Evolutionary conservation across 30 jellyfish, hydroid and myxozoan genomes (phyloP).

Genomic region (Cassiopea andromeda): DNA sequence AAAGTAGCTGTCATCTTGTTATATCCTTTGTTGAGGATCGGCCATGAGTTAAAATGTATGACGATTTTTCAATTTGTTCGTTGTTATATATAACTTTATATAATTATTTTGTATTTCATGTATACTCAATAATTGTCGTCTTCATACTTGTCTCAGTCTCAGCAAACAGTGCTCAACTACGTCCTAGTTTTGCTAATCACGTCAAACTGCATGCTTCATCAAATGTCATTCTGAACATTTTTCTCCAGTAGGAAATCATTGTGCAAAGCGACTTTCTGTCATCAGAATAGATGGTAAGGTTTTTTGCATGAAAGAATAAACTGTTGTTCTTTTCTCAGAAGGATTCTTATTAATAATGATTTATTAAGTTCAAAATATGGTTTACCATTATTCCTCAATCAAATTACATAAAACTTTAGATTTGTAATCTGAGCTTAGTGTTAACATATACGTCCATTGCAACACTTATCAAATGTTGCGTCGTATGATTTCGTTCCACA

Average conservation of each 20-base stretch:
- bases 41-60: not conserved
- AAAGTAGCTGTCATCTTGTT: not conserved
- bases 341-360: too few species aligned
- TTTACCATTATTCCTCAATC: not conserved
- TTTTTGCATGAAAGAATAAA: too few species aligned
- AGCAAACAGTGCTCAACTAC: too few species aligned
- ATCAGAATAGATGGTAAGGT: too few species aligned
- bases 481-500: conserved; percentile 22
- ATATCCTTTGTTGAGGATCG: not conserved
- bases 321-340: too few species aligned
- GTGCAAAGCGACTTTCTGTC: too few species aligned
- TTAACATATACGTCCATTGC: not conserved
- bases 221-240: too few species aligned
- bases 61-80: not conserved
- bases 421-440: not conserved
- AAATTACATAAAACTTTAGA: not conserved
- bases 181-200: too few species aligned
- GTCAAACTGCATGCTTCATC: too few species aligned
- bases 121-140: too few species aligned
- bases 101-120: too few species aligned
- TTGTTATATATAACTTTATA: not conserved
- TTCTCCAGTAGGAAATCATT: too few species aligned
- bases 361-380: not conserved
- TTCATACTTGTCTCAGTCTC: not conserved
- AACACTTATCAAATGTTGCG: not conserved